Conservation (phyloP, 2,113 vertebrate genomes). For the Caranx ignobilis region DNA sequence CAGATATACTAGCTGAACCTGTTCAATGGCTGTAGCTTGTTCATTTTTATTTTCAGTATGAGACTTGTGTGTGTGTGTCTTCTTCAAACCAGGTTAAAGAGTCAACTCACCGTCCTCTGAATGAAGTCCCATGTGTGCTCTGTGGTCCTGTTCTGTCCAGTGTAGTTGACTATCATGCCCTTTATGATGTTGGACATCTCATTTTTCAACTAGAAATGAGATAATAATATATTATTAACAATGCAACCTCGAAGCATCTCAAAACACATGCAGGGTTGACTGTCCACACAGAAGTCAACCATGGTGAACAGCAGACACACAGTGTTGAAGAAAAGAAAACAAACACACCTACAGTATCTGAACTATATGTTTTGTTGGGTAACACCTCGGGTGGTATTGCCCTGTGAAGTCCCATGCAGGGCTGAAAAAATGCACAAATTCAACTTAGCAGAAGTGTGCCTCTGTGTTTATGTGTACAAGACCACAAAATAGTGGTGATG, state of each 20-base stretch:
- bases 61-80: neutral
- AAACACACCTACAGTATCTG: conserved; percentile 14
- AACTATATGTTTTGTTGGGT: conserved; percentile 11
- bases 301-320: neutral
- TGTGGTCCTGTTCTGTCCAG: conserved; percentile 74
- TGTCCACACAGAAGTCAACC: neutral
- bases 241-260: neutral
- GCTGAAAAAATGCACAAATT: conserved; percentile 29
- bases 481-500: conserved; percentile 44
- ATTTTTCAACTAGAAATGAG: conserved; percentile 84
- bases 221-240: neutral
- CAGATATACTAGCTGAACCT: neutral
- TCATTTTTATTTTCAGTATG: neutral
- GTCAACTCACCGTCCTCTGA: conserved; percentile 86
- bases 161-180: conserved; percentile 84
- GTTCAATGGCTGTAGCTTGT: neutral
- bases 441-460: conserved; percentile 12
- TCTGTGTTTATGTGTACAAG: conserved; percentile 43
- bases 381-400: conserved; percentile 8
- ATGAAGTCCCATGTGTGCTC: conserved; percentile 93
- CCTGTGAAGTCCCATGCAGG: conserved; percentile 15
- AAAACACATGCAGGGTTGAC: neutral
- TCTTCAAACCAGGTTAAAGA: neutral
- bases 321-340: neutral
- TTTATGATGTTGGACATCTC: conserved; percentile 86